Evolutionary conservation across 2,797 vertebrate genomes (phyloP).

Genomic region (Rostrhamus sociabilis): DNA sequence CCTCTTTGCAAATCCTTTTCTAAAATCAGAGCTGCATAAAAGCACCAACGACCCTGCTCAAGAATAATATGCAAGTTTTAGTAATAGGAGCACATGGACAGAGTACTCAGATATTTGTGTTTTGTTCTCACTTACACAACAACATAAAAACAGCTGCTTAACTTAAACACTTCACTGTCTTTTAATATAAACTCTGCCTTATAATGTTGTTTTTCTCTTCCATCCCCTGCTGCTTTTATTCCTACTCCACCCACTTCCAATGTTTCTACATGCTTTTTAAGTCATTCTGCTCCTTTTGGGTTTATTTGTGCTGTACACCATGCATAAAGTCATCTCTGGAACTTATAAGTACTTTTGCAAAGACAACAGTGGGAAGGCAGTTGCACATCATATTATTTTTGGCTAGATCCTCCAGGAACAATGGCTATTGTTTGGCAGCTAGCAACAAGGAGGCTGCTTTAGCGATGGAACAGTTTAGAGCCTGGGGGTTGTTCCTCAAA

Average conservation of each 20-base stretch:
- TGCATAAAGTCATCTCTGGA: slow-evolving; percentile 27
- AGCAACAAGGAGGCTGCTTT: neutral
- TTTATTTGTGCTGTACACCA: slow-evolving; percentile 1
- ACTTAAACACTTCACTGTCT: neutral
- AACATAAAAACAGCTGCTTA: neutral
- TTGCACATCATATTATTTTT: slow-evolving; percentile 21
- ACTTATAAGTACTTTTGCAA: neutral
- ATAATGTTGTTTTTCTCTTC: neutral
- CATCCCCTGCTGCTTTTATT: neutral
- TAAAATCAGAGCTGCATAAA: neutral
- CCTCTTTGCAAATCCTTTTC: neutral
- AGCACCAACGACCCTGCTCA: neutral
- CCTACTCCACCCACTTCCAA: neutral
- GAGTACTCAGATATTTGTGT: neutral
- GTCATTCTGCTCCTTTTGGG: neutral
- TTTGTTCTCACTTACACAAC: neutral
- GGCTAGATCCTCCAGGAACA: slow-evolving; percentile 10
- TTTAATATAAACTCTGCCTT: neutral
- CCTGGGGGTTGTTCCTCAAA: neutral
- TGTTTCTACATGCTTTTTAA: neutral
- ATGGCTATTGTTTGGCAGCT: slow-evolving; percentile 38
- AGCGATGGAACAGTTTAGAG: neutral
- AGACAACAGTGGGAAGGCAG: slow-evolving; percentile 12
- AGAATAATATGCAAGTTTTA: accelerated
- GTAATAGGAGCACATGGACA: neutral